Conservation (phyloP, 2,797 vertebrate species). For the Borostomias antarcticus region DNA sequence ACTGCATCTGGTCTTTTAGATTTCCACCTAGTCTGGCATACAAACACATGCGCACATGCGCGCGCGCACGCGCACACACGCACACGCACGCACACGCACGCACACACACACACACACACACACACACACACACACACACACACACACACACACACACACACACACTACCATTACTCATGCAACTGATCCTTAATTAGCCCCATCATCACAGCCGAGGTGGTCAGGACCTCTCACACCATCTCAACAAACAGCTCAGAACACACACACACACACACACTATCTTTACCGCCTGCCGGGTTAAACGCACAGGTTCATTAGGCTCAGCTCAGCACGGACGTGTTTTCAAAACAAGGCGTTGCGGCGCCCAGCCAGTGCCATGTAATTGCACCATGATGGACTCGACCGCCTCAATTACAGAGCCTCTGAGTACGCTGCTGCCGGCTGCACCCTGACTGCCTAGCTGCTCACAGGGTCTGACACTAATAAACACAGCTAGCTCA, state of each 20-base stretch:
- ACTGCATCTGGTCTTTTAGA: constrained; percentile 14
- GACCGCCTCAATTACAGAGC: constrained; percentile 65
- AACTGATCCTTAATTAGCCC: constrained; percentile 10
- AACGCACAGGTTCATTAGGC: constrained; percentile 54
- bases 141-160: not conserved
- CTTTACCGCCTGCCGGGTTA: constrained; percentile 33
- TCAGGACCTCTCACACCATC: constrained; percentile 19
- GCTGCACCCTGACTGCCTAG: constrained; percentile 21
- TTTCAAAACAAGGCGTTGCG: constrained; percentile 69
- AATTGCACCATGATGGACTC: constrained; percentile 68
- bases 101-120: not conserved
- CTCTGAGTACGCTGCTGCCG: constrained; percentile 31
- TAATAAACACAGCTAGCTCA: not conserved
- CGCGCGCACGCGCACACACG: not conserved
- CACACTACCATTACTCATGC: constrained; percentile 21
- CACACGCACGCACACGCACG: not conserved
- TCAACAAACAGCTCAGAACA: constrained; percentile 23
- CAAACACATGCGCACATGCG: not conserved
- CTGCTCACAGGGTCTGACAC: constrained; percentile 49
- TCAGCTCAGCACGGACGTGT: constrained; percentile 38
- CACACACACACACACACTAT: constrained; percentile 10
- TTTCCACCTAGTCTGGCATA: constrained; percentile 1
- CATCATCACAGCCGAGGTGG: constrained; percentile 20
- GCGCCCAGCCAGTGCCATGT: constrained; percentile 42
- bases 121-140: not conserved